Percentiles rank a stretch among this genome's conserved stretches.
These are phyloP conservation scores for Triops longicaudatus DNA, from an alignment of 1,140 invertebrate genomes.

Conservation along the genomic window DNA sequence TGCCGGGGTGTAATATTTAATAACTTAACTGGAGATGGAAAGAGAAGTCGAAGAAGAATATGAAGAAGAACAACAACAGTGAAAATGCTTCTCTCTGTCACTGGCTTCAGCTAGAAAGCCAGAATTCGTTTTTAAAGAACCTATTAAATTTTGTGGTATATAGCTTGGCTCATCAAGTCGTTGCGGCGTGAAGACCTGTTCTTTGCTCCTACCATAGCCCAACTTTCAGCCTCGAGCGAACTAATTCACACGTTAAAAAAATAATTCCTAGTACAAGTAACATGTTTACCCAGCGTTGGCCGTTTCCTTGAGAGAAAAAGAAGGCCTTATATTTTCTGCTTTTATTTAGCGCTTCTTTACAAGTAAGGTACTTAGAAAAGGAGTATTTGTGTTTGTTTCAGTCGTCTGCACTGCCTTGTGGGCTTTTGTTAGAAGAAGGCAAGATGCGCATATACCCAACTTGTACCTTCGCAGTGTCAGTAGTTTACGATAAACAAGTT, in stretches of 20 bases:
- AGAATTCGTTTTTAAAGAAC: no score
- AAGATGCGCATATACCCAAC: background rate
- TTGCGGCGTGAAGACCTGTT: no score
- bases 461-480: background rate
- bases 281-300: background rate
- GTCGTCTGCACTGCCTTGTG: background rate
- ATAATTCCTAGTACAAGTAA: background rate
- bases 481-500: constrained; percentile 13
- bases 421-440: background rate
- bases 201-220: no score
- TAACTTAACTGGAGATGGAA: background rate
- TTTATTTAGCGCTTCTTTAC: background rate
- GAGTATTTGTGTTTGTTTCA: background rate
- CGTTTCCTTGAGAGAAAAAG: background rate
- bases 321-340: background rate
- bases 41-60: background rate
- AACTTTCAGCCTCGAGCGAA: no score
- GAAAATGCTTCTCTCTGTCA: no score
- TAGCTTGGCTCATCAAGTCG: no score
- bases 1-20: background rate
- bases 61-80: no score
- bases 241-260: background rate
- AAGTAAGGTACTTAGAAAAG: background rate
- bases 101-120: no score
- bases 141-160: no score